These are phyloP conservation scores for Hirudo medicinalis DNA, from an alignment of 1,140 invertebrate genomes.

Conservation along the genomic window DNA sequence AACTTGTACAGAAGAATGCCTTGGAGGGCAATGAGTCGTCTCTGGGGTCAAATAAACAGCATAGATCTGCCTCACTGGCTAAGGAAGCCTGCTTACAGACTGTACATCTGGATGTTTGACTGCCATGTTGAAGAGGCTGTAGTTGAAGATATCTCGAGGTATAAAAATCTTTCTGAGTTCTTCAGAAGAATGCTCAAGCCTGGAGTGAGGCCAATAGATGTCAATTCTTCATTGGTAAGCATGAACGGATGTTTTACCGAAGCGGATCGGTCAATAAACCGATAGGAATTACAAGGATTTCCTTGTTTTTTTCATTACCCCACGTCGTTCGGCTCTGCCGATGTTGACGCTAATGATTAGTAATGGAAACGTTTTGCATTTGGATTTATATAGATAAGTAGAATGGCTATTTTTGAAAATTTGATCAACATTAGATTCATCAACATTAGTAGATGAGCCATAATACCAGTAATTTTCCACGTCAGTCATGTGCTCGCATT, in stretches of 20 bases:
- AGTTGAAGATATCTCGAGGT: slow-evolving; percentile 53
- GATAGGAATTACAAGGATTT: no score
- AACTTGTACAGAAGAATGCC: slow-evolving; percentile 47
- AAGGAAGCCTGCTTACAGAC: slow-evolving; percentile 57
- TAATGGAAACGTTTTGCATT: no score
- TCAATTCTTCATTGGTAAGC: neutral
- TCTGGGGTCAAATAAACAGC: slow-evolving; percentile 70
- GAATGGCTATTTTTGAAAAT: no score
- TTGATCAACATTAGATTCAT: no score
- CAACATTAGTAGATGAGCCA: no score
- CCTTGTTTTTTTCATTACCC: no score
- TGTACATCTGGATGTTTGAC: slow-evolving; percentile 60
- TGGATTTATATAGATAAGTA: no score
- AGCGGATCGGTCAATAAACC: neutral
- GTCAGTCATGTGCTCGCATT: no score
- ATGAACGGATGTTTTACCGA: neutral
- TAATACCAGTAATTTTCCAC: no score
- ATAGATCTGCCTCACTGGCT: slow-evolving; percentile 61
- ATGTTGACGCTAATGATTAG: no score
- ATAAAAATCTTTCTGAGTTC: slow-evolving; percentile 71
- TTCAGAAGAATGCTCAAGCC: slow-evolving; percentile 67
- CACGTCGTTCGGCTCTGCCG: no score
- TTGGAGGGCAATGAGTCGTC: slow-evolving; percentile 62
- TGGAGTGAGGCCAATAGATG: slow-evolving; percentile 58
- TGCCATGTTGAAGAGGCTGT: slow-evolving; percentile 74